Percentiles rank a stretch among this genome's conserved stretches.
These are phyloP conservation scores for Linepithema humile DNA, from an alignment of 1,140 invertebrate species.

Conservation along the genomic window DNA sequence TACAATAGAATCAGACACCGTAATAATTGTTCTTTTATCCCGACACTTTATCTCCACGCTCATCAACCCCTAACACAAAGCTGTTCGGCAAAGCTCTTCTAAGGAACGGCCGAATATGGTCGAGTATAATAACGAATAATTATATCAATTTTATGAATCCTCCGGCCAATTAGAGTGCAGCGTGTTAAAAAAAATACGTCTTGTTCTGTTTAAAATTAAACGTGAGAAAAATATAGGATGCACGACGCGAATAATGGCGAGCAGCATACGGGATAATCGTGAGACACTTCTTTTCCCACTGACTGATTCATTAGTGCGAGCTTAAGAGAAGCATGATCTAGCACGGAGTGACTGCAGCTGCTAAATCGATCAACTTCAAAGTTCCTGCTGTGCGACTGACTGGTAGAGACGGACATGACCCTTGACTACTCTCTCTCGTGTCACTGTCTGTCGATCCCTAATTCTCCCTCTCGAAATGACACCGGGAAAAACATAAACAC, in stretches of 20 bases:
- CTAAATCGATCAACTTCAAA: slow-evolving; percentile 68
- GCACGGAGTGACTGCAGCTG: slow-evolving; percentile 60
- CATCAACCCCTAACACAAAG: slow-evolving; percentile 22
- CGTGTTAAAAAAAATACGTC: slow-evolving; percentile 14
- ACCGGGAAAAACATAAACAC: slow-evolving; percentile 77
- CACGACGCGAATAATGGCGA: not conserved
- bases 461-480: slow-evolving; percentile 63
- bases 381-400: slow-evolving; percentile 43
- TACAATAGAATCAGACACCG: slow-evolving; percentile 70
- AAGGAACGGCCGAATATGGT: not conserved
- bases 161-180: slow-evolving; percentile 3
- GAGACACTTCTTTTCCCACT: slow-evolving; percentile 3
- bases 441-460: slow-evolving; percentile 61
- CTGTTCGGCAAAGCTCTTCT: not conserved
- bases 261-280: not conserved
- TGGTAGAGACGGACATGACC: slow-evolving; percentile 49
- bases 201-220: slow-evolving; percentile 30
- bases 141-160: slow-evolving; percentile 42
- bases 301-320: slow-evolving; percentile 45
- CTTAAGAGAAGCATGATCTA: slow-evolving; percentile 44
- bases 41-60: slow-evolving; percentile 56
- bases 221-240: not conserved
- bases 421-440: slow-evolving; percentile 43
- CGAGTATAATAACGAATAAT: slow-evolving; percentile 40
- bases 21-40: slow-evolving; percentile 72